Percentiles rank a stretch among this genome's conserved stretches.
Conservation (phyloP, 2,113 vertebrate species). For the Xiphophorus maculatus region DNA sequence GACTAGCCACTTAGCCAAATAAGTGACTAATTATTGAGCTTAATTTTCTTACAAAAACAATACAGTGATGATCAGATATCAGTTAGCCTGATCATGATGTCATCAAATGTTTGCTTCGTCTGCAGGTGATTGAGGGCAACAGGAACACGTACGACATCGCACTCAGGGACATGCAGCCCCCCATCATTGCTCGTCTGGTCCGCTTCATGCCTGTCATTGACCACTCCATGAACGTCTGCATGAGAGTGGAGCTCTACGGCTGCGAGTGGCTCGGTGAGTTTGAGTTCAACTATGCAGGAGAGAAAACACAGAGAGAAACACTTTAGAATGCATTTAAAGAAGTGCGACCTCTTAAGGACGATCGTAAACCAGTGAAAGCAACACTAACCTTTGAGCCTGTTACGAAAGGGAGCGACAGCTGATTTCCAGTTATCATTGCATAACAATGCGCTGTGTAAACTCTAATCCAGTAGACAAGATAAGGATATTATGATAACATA, state of each 20-base stretch:
- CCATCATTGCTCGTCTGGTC: conserved; percentile 91
- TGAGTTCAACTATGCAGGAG: not conserved
- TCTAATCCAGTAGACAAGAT: not conserved
- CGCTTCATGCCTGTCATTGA: conserved; percentile 96
- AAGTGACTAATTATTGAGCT: no score
- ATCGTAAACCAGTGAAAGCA: not conserved
- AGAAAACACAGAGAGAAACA: not conserved
- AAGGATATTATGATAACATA: not conserved
- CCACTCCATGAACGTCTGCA: conserved; percentile 96
- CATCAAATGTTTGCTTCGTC: conserved; percentile 15
- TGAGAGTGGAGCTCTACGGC: conserved; percentile 97
- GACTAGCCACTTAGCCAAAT: no score
- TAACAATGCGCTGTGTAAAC: not conserved
- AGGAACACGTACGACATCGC: conserved; percentile 92
- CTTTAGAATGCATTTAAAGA: not conserved
- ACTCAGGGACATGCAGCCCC: conserved; percentile 94
- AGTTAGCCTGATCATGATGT: not conserved
- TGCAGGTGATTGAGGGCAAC: conserved; percentile 93
- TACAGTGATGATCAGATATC: not conserved
- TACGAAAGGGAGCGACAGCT: conserved; percentile 31
- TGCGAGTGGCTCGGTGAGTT: conserved; percentile 94
- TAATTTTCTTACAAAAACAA: not conserved
- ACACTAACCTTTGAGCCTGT: conserved; percentile 44
- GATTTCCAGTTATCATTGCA: not conserved
- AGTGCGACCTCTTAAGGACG: not conserved